Evolutionary conservation across 2,888 invertebrate species (phyloP), one percentile per base, ranked within the genome.

Genomic region (Mellilla xanthometata): DNA sequence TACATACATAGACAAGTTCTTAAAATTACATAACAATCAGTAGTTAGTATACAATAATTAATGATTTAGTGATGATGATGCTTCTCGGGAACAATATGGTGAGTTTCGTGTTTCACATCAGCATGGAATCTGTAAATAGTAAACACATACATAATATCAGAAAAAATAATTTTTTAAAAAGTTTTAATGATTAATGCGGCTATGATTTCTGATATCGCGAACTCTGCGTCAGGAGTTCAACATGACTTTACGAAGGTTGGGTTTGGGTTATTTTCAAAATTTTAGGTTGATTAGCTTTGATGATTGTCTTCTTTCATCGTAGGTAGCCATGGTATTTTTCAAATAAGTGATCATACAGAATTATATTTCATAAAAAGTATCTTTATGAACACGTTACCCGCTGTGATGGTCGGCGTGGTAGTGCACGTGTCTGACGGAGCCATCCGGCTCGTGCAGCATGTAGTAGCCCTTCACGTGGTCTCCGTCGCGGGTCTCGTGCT

Each of bases 401-500:
- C 73, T 75, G 48, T 81, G 79, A 44, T 81, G 77, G 53, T 86
- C 86, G 39, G 81, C 81, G 31, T 80, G 78, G 60, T 86, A 86
- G 38, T 76, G 66, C 4, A 87, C 85, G 22, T 78, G 75, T 31
- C 88, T 73, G 48, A 81, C 65, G 49, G 81, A 74, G 54, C 84
- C 81, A 52, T 83, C 84, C 12, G 80, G 70, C 62, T 84, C 77
- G 29, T 81, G 75, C 38, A 82, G 62, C 12, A 74, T 73, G 60
- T 86, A 85, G 32, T 70, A 71, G 33, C 89, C 88, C 55, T 84
- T 79, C 52, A 88, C 86, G 32, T 72, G 71, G 62, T 87, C 84
- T 30, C 85, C 86, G 46, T 74, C 72, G 41, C 87, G 77, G 23
- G 65, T 56, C 68, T 88, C 88, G 15, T 76, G 75, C 59, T 86